phyloP scores from a whole-genome alignment of 2,113 vertebrate genomes.

The Gambusia affinis region DNA sequence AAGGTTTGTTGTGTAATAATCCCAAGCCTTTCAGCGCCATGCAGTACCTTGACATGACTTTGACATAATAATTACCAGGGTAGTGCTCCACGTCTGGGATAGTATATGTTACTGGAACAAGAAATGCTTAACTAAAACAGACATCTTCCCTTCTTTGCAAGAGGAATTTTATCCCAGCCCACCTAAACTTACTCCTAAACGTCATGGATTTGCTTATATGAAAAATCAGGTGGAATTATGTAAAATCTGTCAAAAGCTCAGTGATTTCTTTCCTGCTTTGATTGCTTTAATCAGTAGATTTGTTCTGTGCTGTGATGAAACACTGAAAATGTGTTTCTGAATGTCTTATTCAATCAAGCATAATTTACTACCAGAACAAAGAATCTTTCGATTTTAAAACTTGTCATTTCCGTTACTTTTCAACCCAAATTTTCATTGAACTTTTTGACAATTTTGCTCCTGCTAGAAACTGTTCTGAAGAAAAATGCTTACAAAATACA shows the following conservation, averaged over 20 bases:
- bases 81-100: neutral
- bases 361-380: neutral
- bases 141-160: neutral
- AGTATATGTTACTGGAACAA: slow-evolving; percentile 5
- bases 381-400: neutral
- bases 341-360: neutral
- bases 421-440: too few species aligned
- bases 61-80: neutral
- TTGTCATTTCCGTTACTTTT: too few species aligned
- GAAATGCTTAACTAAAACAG: slow-evolving; percentile 1
- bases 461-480: too few species aligned
- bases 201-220: neutral
- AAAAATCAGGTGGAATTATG: neutral
- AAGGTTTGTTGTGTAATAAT: slow-evolving; percentile 7
- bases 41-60: slow-evolving; percentile 32
- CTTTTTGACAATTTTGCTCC: too few species aligned
- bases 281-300: neutral
- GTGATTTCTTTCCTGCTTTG: neutral
- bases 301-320: neutral
- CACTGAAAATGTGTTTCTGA: neutral
- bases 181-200: neutral
- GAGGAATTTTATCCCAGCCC: neutral
- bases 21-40: neutral
- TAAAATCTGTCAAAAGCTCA: neutral
- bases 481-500: too few species aligned